A percentile compares a stretch with the other conserved stretches of the same genome.
Evolutionary conservation across 2,797 vertebrate species (phyloP).

Genomic region (Syncerus caffer): DNA sequence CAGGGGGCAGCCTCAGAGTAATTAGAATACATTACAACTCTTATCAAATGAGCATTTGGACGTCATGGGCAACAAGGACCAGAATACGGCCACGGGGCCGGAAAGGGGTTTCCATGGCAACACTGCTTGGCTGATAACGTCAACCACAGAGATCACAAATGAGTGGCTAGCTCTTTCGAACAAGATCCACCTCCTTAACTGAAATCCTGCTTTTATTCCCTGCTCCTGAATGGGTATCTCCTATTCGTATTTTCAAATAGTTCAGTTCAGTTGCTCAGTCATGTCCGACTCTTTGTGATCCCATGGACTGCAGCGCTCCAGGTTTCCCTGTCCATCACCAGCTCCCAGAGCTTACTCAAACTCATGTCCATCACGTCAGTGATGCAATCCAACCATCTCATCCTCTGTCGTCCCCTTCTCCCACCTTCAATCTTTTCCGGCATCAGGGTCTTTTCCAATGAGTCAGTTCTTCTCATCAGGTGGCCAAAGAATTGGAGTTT

Average conservation of each 20-base stretch:
- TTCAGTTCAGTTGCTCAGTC: neutral
- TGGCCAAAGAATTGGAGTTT: neutral
- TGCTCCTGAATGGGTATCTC: no score
- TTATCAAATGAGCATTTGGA: neutral
- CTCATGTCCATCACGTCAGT: neutral
- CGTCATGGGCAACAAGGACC: neutral
- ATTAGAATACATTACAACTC: neutral
- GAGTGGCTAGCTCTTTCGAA: accelerated
- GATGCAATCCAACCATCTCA: neutral
- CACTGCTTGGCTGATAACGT: accelerated
- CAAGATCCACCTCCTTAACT: no score
- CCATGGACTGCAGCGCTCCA: neutral
- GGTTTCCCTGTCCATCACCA: neutral
- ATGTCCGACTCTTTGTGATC: accelerated
- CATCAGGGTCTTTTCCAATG: neutral
- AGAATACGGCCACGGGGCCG: accelerated
- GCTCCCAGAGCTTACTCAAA: neutral
- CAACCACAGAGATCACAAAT: accelerated
- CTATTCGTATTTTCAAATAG: accelerated
- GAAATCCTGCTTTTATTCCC: neutral
- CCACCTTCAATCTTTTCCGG: neutral
- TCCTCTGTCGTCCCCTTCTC: neutral
- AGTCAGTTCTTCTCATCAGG: neutral
- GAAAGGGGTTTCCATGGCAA: constrained; percentile 1
- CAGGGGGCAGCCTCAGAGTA: neutral